Percentiles rank a stretch among this genome's conserved stretches.
Conservation (phyloP, 92 coral and sea anemone species). For the Zoanthus solanderi region DNA sequence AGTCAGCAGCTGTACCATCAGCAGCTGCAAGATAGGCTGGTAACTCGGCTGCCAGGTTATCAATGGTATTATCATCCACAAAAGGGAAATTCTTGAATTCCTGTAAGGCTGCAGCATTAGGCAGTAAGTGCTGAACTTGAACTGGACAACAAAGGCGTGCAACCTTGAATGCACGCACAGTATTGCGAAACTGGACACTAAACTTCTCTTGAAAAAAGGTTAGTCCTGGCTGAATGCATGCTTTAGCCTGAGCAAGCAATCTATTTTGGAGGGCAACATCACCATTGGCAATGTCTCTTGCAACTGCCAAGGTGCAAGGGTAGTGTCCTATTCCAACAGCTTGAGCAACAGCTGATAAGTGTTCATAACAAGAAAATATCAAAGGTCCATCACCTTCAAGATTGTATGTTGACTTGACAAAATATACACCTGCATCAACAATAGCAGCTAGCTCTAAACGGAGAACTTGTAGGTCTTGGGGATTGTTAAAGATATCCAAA, state of each 20-base stretch:
- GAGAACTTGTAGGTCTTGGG: slow-evolving; percentile 43
- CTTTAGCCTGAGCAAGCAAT: slow-evolving; percentile 46
- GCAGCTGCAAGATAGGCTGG: slow-evolving; percentile 23
- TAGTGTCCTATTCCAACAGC: slow-evolving; percentile 43
- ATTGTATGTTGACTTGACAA: slow-evolving; percentile 47
- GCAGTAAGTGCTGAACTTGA: slow-evolving; percentile 31
- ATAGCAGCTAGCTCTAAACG: slow-evolving; percentile 51
- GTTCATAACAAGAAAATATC: slow-evolving; percentile 44
- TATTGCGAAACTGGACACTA: slow-evolving; percentile 10
- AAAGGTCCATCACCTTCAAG: slow-evolving; percentile 49
- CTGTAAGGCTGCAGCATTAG: slow-evolving; percentile 29
- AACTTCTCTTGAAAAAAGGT: slow-evolving; percentile 31
- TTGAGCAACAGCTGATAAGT: slow-evolving; percentile 22
- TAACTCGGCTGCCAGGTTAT: slow-evolving; percentile 18
- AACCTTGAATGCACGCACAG: too few relatives aligned
- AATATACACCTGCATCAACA: slow-evolving; percentile 53
- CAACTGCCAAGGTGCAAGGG: slow-evolving; percentile 1
- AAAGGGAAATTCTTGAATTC: slow-evolving; percentile 23
- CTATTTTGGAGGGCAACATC: slow-evolving; percentile 16
- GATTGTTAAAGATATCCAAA: slow-evolving; percentile 31
- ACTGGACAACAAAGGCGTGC: neutral
- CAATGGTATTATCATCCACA: slow-evolving; percentile 13
- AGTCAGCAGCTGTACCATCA: neutral
- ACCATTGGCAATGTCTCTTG: too few relatives aligned
- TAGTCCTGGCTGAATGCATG: slow-evolving; percentile 56